Evolutionary conservation across 2,888 invertebrate genomes (phyloP), one percentile per base, ranked within the genome.

Genomic region (Zygogramma bicolorata): DNA sequence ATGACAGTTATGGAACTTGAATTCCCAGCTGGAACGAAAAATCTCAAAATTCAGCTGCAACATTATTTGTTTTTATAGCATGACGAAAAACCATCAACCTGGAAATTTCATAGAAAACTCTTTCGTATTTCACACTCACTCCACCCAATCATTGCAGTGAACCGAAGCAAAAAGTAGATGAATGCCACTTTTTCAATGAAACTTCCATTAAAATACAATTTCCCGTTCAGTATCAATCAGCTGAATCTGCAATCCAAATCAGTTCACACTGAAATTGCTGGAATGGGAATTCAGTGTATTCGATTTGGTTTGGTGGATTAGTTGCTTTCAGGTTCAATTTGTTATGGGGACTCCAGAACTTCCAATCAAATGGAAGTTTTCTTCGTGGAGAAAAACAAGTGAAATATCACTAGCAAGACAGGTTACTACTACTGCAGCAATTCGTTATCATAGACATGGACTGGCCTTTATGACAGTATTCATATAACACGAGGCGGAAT

Each of bases 231-330:
- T 74, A 76, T 77, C 73, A 77, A 74, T 75, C 71, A 66, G 71
- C 65, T 69, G 66, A 76, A 78, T 78, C 71, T 75, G 76, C 76
- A 76, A 75, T 60, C 67, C 74, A 76, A 76, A 78, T 78, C 71
- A 72, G 68, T 74, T 71, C 58, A 42, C 58, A 46, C 25, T 58
- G n/a, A 25, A 53, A 66, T 53, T 53, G 53, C 25, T 53, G 22
- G n/a, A 25, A n/a, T n/a, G 53, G 7, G 53, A 13, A 25, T 53
- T 53, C 53, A 53, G 13, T 25, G 10, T 13, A 53, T 25, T 53
- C 25, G 27, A 53, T 53, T 53, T 10, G n/a, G 42, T 42, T 53
- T 53, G 53, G 25, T 7, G 13, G 22, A 53, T 53, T 8, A 53
- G 53, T 25, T 53, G n/a, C 53, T 53, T n/a, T 13, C 1, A 4